phyloP scores from a whole-genome alignment of 2,113 vertebrate genomes.

The Rana temporaria region DNA sequence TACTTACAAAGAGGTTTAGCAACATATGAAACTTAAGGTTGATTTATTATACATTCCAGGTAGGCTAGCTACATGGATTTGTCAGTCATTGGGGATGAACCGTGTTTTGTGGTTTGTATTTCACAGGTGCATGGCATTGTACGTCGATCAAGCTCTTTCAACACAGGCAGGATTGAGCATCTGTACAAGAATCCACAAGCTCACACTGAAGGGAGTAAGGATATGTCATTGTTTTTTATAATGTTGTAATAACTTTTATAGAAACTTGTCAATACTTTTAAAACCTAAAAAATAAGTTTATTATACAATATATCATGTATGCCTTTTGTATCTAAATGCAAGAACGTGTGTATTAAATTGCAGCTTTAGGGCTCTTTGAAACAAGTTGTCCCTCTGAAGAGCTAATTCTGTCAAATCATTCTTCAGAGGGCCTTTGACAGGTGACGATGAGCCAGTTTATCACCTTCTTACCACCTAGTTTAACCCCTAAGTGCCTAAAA shows the following conservation, averaged over 20 bases:
- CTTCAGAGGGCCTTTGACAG: too few species aligned
- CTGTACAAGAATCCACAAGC: slow-evolving; percentile 94
- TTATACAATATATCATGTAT: too few species aligned
- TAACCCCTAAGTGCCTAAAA: too few species aligned
- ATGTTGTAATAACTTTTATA: not conserved
- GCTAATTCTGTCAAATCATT: too few species aligned
- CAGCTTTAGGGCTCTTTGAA: too few species aligned
- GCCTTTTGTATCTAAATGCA: too few species aligned
- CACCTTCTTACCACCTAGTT: too few species aligned
- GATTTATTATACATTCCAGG: slow-evolving; percentile 23
- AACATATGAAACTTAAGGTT: not conserved
- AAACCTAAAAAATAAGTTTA: too few species aligned
- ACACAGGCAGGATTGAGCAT: slow-evolving; percentile 96
- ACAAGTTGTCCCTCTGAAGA: too few species aligned
- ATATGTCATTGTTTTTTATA: not conserved
- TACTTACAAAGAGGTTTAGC: slow-evolving; percentile 20
- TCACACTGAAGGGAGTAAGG: slow-evolving; percentile 95
- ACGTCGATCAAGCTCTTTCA: slow-evolving; percentile 95
- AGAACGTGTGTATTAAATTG: too few species aligned
- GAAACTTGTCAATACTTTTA: too few species aligned
- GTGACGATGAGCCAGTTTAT: too few species aligned
- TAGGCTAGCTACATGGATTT: not conserved
- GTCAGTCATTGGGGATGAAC: slow-evolving; percentile 35
- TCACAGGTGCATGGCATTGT: slow-evolving; percentile 93
- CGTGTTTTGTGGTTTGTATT: slow-evolving; percentile 40